phyloP scores from a whole-genome alignment of 1,140 invertebrate genomes.

The Diabrotica undecimpunctata region DNA sequence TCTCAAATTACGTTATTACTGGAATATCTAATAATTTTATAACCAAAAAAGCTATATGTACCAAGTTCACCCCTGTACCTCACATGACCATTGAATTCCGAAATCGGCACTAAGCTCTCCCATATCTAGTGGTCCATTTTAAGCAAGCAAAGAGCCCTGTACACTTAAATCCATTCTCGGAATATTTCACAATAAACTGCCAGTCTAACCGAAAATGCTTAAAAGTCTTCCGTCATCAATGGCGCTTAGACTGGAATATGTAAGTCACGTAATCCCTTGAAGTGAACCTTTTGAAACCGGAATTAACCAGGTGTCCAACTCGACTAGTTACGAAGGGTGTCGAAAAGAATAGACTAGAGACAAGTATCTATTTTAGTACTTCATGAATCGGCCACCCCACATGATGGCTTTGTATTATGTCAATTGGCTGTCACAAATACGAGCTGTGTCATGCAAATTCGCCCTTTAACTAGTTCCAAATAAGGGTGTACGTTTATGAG shows the following conservation, averaged over 20 bases:
- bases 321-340: background rate
- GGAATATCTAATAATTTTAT: too few relatives aligned
- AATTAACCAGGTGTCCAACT: conserved; percentile 15
- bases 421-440: conserved; percentile 46
- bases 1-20: too few relatives aligned
- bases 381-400: conserved; percentile 41
- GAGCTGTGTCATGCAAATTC: conserved; percentile 43
- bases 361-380: conserved; percentile 43
- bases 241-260: background rate
- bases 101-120: background rate
- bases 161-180: conserved; percentile 3
- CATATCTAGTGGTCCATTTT: conserved; percentile 8
- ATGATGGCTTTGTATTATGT: conserved; percentile 43
- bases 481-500: conserved; percentile 5
- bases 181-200: background rate
- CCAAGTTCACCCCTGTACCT: background rate
- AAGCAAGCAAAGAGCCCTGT: background rate
- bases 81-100: background rate
- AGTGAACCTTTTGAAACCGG: conserved; percentile 1
- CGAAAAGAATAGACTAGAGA: conserved; percentile 8
- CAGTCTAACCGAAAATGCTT: background rate
- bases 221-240: background rate
- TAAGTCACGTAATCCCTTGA: background rate
- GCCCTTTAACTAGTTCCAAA: conserved; percentile 29
- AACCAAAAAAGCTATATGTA: too few relatives aligned